Base-by-base conservation (phyloP, 2,797 vertebrate genomes). In the Nothura maculosa region DNA sequence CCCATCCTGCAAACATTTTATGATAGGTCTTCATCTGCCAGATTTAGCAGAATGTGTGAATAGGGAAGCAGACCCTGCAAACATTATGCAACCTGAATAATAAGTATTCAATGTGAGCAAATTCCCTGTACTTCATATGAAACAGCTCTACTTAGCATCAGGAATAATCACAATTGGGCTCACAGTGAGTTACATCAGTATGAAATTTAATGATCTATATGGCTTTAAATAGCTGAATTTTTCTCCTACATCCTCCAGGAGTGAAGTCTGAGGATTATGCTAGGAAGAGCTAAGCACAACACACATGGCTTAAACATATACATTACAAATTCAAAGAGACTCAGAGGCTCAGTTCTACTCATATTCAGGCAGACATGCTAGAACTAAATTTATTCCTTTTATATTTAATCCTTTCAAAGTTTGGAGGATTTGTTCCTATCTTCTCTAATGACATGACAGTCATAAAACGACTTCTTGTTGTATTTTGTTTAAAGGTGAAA, bases 311-410 rank as follows among this genome's bases (percentile, higher is more conserved):
- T 87, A 91, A 48, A 82, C 15, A 82, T 3, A 85, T 0, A 4
- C 24, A 78, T 82, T 86, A 80, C 52, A 92, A 89, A 92, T 82
- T 94, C 81, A 89, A 88, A 94, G 86, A 36, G 84, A 67, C 54
- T 89, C 84, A 85, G 91, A 36, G 81, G 73, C 58, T 89, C 84
- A 85, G 91, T 89, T 32, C 91, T 88, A 40, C 70, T 89, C 81
- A 91, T 5, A 66, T 55, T 48, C 45, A 75, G 89, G 48, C 54
- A 87, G 64, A 61, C 84, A 34, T 85, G 83, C 11, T 2, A 85
- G 64, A 93, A 42, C 70, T 91, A 88, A 80, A 69, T 82, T 89
- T 69, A 90, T 88, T 92, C 88, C 81, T 88, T 84, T 75, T 57
- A 28, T 47, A 85, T 79, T 87, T 87, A 94, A 94, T 87, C 80